Evolutionary conservation across 1,140 invertebrate species (phyloP).

Genomic region (Telenomus remus): DNA sequence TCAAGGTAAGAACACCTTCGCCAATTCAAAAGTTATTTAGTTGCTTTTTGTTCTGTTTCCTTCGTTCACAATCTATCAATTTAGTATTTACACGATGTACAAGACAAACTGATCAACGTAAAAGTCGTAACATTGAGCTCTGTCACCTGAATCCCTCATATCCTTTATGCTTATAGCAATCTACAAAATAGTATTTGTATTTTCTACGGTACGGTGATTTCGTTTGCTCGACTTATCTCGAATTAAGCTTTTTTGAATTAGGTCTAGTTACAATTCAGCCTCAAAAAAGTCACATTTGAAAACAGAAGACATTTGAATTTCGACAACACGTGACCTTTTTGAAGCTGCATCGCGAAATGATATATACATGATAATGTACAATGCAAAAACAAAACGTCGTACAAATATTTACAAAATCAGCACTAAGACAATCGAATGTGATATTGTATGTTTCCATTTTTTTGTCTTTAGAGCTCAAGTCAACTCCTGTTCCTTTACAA

Average conservation of each 20-base stretch:
- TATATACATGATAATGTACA: slow-evolving; percentile 45
- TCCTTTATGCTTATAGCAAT: slow-evolving; percentile 23
- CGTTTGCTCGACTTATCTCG: slow-evolving; percentile 12
- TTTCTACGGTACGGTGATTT: not conserved
- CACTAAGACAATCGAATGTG: not conserved
- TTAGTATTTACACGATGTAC: slow-evolving; percentile 48
- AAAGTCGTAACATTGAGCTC: slow-evolving; percentile 32
- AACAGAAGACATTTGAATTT: too few relatives aligned
- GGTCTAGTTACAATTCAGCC: not conserved
- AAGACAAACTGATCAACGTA: slow-evolving; percentile 1
- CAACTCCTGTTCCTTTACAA: too few relatives aligned
- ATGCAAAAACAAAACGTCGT: not conserved
- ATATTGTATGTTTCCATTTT: not conserved
- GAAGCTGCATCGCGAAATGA: not conserved
- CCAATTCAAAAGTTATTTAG: slow-evolving; percentile 1
- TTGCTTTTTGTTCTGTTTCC: too few relatives aligned
- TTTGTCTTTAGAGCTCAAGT: too few relatives aligned
- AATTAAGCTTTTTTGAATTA: slow-evolving; percentile 33
- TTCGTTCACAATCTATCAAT: not conserved
- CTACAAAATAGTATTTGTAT: slow-evolving; percentile 37
- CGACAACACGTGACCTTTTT: too few relatives aligned
- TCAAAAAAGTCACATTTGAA: too few relatives aligned
- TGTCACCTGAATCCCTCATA: slow-evolving; percentile 37
- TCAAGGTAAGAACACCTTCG: slow-evolving; percentile 33
- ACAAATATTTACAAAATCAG: not conserved